phyloP scores from a whole-genome alignment of 1,140 invertebrate genomes.

The Stenopsyche tienmushanensis region DNA sequence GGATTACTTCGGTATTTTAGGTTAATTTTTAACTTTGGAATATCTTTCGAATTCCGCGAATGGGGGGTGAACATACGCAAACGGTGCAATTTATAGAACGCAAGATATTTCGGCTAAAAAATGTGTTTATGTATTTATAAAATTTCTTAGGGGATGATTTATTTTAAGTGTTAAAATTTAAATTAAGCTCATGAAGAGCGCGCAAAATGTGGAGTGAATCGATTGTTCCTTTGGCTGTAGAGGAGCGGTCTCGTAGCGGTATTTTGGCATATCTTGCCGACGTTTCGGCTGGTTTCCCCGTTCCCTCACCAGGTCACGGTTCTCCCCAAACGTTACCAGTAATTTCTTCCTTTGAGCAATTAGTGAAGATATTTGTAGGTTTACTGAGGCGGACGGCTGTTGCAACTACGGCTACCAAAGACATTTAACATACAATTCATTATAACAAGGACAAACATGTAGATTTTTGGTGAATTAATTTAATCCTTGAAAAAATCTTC shows the following conservation, averaged over 20 bases:
- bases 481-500: no score
- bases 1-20: conserved; percentile 20
- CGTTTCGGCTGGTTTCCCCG: conserved; percentile 4
- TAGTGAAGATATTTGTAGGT: conserved; percentile 42
- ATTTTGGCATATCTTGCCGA: no score
- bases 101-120: no score
- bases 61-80: no score
- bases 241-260: no score
- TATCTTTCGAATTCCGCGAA: not conserved
- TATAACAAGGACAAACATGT: conserved; percentile 16
- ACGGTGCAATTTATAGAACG: conserved; percentile 27
- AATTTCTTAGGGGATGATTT: not conserved
- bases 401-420: conserved; percentile 24
- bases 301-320: conserved; percentile 3
- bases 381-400: conserved; percentile 34
- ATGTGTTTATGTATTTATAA: not conserved
- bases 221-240: no score
- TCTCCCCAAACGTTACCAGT: conserved; percentile 15
- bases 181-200: no score
- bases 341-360: conserved; percentile 42
- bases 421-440: conserved; percentile 23
- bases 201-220: no score
- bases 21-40: conserved; percentile 24
- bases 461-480: not conserved
- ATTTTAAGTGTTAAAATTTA: not conserved